Base-by-base conservation (phyloP, 2,797 vertebrate species). In the Pteropus rufus region DNA sequence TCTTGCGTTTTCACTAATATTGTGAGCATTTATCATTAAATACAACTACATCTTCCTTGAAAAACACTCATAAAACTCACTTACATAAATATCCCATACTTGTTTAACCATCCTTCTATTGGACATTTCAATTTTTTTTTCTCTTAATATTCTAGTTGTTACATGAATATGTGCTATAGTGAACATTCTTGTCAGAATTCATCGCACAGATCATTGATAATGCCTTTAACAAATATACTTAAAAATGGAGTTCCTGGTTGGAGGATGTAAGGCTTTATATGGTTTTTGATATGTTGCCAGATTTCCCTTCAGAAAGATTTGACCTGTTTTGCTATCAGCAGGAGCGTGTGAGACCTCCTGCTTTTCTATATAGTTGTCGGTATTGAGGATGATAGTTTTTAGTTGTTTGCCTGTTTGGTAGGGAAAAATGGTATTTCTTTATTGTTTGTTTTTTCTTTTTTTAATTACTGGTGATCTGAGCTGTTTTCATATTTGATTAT, bases 271-370 rank as follows among this genome's bases (percentile, higher is more conserved):
- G 64, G 19, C 49, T 89, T 83, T 41, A 31, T 73, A 49, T 26
- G 44, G 18, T 85, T 87, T 79, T 89, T 92, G 69, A 19, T 72
- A 76, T 73, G 15, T 36, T 91, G 56, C 76, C 73, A 80, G 46
- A 54, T 80, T 91, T 91, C 75, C 44, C 79, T 94, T 88, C 49
- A 75, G 83, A 83, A 80, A 89, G 89, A 76, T 82, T 73, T 93
- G 91, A 80, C 70, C 69, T 77, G 31, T 85, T 96, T 93, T 49
- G 60, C 52, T 89, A 19, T 24, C 41, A 83, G 58, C 39, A 91
- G 49, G 44, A 80, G 34, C 34, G 0, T 72, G 1, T 39, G 77
- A 72, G 65, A 54, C 36, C 15, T 60, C 56, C 67, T 46, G 73
- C 44, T 69, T 18, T 10, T 15, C 31, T 44, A 26, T 65, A 49